Evolutionary conservation across 1,140 invertebrate genomes (phyloP).

Genomic region (Cepaea nemoralis): DNA sequence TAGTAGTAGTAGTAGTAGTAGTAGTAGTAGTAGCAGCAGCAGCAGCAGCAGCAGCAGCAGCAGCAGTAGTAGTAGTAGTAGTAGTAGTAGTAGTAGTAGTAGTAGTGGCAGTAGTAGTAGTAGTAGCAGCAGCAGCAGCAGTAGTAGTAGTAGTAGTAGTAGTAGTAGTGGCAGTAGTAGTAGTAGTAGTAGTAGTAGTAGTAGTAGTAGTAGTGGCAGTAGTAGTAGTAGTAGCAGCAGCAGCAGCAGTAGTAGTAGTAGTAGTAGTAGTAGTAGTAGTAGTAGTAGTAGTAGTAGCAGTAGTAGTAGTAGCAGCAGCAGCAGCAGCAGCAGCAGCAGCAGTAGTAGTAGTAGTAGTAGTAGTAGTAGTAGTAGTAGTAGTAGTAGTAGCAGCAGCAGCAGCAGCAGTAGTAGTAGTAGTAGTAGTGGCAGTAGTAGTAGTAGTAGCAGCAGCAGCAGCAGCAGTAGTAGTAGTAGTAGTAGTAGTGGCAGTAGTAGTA

Average conservation of each 20-base stretch:
- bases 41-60: not conserved
- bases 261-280: constrained; percentile 31
- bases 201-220: constrained; percentile 25
- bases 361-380: constrained; percentile 8
- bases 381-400: constrained; percentile 20
- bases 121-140: not conserved
- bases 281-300: constrained; percentile 26
- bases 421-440: constrained; percentile 31
- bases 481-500: constrained; percentile 8
- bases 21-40: constrained; percentile 20
- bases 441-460: constrained; percentile 11
- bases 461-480: constrained; percentile 17
- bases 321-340: constrained; percentile 11
- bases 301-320: constrained; percentile 29
- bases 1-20: constrained; percentile 27
- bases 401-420: constrained; percentile 24
- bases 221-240: not conserved
- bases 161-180: not conserved
- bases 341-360: constrained; percentile 24
- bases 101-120: not conserved
- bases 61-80: constrained; percentile 24
- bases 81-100: constrained; percentile 27
- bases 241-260: constrained; percentile 17
- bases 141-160: not conserved
- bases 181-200: constrained; percentile 9